Evolutionary conservation across 2,797 vertebrate species (phyloP), one percentile per base, ranked within the genome.

Genomic region (Aphelocoma californica): DNA sequence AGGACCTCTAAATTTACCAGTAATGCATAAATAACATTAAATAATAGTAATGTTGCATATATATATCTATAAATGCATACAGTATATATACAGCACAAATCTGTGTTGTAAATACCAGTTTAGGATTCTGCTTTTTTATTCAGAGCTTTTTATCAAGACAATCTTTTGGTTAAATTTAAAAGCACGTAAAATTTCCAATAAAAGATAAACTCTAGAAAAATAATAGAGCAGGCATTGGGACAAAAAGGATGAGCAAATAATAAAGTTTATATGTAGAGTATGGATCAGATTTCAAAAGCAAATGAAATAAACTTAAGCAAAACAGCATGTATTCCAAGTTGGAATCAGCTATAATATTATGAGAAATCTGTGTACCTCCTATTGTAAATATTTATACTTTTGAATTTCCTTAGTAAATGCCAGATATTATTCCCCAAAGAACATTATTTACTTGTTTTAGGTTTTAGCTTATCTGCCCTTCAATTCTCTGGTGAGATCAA

Each of bases 321-420:
- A 96, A 70, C 79, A 72, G 67, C 74, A 66, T 51, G 60, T 85
- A 56, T 91, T 96, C 95, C 62, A 86, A 94, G 79, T n/a, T 92
- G 73, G 83, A 97, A 90, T 86, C 67, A 95, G 53, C 53, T 96
- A 72, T 81, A 86, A 95, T 92, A 92, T 72, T 58, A 92, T 50
- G 58, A 97, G 56, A 93, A 75, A 86, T 84, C 93, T 80, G 84
- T 96, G 87, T 88, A 66, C 36, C 61, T 91, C 62, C 86, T 95
- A 96, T 88, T 96, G 90, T 92, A 96, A 95, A 96, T 95, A 96
- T 96, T 97, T 97, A 96, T 87, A 47, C 56, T 92, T 88, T 67
- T 48, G 25, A 81, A 70, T 93, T 98, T 95, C 96, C 81, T 88
- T 87, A 92, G 74, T 93, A 92, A 95, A 89, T 92, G 92, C 94